Evolutionary conservation across 2,113 vertebrate genomes (phyloP).

Genomic region (Petromus typicus): DNA sequence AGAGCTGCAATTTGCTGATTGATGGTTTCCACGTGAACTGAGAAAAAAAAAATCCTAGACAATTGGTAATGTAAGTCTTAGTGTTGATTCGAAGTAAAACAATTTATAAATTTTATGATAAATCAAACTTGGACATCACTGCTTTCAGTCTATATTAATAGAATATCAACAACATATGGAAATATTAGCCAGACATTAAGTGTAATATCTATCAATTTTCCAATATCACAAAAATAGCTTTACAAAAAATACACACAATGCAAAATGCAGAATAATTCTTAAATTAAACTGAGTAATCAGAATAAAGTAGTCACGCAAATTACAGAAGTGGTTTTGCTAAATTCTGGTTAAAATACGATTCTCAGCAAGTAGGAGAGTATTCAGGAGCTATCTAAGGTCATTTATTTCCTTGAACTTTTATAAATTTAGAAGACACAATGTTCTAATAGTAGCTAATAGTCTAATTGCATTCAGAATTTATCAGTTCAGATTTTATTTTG

Average conservation of each 20-base stretch:
- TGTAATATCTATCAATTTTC: neutral
- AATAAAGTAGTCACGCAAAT: neutral
- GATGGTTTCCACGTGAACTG: neutral
- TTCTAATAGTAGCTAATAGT: neutral
- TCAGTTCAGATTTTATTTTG: constrained; percentile 29
- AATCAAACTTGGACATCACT: neutral
- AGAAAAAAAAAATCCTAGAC: neutral
- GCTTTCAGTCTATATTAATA: neutral
- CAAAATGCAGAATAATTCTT: neutral
- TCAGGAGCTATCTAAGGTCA: neutral
- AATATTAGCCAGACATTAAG: neutral
- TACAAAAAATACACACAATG: neutral
- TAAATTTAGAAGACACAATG: neutral
- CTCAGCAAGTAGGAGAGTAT: neutral
- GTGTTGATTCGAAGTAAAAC: neutral
- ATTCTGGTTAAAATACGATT: neutral
- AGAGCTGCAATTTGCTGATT: neutral
- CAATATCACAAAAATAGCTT: neutral
- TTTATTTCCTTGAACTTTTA: neutral
- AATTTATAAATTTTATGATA: neutral
- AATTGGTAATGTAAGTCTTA: too few relatives aligned
- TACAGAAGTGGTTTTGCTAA: neutral
- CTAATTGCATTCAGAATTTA: neutral
- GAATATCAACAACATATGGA: neutral
- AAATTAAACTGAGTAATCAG: constrained; percentile 43